phyloP scores from a whole-genome alignment of 2,113 vertebrate genomes.

The Dipodomys spectabilis region DNA sequence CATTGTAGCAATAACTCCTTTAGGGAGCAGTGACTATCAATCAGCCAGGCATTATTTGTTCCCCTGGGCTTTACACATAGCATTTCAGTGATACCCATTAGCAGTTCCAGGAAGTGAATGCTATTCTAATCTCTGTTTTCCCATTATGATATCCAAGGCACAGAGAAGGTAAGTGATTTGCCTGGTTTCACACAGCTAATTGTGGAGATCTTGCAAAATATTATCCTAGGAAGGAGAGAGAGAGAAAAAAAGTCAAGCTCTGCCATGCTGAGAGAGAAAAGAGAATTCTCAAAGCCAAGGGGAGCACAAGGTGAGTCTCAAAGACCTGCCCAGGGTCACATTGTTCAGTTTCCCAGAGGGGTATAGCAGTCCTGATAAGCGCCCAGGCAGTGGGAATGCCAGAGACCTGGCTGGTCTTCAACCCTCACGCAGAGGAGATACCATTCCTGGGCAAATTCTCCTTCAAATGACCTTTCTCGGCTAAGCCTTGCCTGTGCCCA shows the following conservation, averaged over 20 bases:
- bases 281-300: background rate
- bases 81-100: background rate
- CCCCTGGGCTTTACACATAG: background rate
- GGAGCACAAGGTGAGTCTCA: background rate
- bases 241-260: background rate
- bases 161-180: background rate
- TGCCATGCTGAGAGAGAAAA: background rate
- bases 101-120: background rate
- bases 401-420: background rate
- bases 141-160: background rate
- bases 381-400: constrained; percentile 22
- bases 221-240: background rate
- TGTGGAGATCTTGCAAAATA: background rate
- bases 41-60: background rate
- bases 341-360: background rate
- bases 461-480: constrained; percentile 22
- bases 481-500: background rate
- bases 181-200: background rate
- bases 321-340: background rate
- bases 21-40: background rate
- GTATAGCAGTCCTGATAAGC: background rate
- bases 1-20: background rate
- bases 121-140: background rate
- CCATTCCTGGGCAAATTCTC: background rate
- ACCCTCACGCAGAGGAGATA: background rate